Conservation (phyloP, 2,888 invertebrate species). For the Mesoligia furuncula region DNA sequence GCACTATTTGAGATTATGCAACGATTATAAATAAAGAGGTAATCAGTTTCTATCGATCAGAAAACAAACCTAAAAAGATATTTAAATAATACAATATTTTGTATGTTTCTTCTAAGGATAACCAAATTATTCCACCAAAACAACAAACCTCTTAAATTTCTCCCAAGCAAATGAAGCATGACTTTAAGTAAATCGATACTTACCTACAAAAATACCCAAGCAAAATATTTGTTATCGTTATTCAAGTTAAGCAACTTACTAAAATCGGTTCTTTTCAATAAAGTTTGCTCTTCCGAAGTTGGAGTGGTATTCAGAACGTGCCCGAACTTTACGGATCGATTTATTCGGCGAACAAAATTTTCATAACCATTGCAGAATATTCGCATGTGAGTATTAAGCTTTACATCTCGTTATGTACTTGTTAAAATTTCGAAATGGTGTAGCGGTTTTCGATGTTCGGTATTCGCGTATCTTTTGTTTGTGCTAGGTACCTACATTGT, state of each 20-base stretch:
- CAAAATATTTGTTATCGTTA: slow-evolving; percentile 61
- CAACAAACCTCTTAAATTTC: slow-evolving; percentile 11
- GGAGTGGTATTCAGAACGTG: slow-evolving; percentile 60
- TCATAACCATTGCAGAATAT: slow-evolving; percentile 37
- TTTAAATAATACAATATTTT: background rate
- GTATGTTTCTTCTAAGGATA: background rate
- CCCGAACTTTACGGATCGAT: slow-evolving; percentile 60
- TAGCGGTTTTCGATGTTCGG: slow-evolving; percentile 25
- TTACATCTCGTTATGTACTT: slow-evolving; percentile 37
- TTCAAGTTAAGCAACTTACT: slow-evolving; percentile 52
- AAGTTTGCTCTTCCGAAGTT: slow-evolving; percentile 59
- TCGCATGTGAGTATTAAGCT: slow-evolving; percentile 31
- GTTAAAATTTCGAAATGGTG: slow-evolving; percentile 33
- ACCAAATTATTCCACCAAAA: slow-evolving; percentile 1
- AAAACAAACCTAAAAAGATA: background rate
- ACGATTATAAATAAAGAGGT: background rate
- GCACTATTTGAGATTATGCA: background rate
- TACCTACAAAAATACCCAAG: slow-evolving; percentile 32
- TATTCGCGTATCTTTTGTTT: slow-evolving; percentile 21
- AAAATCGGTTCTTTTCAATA: slow-evolving; percentile 66
- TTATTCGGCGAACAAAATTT: slow-evolving; percentile 50
- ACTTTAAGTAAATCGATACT: slow-evolving; percentile 49
- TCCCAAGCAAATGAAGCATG: slow-evolving; percentile 10
- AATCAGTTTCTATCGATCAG: background rate
- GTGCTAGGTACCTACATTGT: background rate